phyloP scores from a whole-genome alignment of 2,888 invertebrate genomes.

The Timandra comae region DNA sequence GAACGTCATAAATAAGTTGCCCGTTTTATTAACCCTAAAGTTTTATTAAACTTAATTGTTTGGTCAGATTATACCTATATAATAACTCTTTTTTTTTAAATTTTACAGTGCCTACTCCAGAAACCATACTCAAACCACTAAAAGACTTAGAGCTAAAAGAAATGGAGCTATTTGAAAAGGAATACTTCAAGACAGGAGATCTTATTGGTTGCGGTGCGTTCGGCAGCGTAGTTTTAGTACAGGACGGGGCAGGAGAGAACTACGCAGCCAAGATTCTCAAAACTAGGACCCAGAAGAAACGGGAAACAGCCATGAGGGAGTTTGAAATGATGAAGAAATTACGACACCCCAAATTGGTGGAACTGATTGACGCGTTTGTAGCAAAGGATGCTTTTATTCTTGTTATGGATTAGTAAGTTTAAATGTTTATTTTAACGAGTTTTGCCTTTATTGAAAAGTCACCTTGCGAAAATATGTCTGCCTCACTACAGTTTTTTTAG shows the following conservation, averaged over 20 bases:
- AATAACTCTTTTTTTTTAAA: too few relatives aligned
- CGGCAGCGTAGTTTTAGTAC: constrained; percentile 27
- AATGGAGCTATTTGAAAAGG: constrained; percentile 2
- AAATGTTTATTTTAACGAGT: not conserved
- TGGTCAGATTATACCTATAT: too few relatives aligned
- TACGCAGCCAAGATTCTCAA: constrained; percentile 91
- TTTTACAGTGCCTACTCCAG: constrained; percentile 9
- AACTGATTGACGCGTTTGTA: constrained; percentile 45
- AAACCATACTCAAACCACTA: not conserved
- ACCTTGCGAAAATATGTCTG: too few relatives aligned
- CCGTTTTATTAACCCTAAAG: too few relatives aligned
- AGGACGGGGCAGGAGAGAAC: constrained; percentile 42
- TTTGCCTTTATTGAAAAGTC: too few relatives aligned
- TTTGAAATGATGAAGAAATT: constrained; percentile 91
- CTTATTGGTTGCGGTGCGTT: constrained; percentile 31
- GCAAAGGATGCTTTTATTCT: constrained; percentile 80
- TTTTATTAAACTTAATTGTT: too few relatives aligned
- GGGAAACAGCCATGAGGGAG: constrained; percentile 87
- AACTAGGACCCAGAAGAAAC: constrained; percentile 83
- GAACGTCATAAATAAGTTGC: too few relatives aligned
- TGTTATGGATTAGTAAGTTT: constrained; percentile 92
- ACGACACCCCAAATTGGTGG: constrained; percentile 89
- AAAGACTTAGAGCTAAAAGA: not conserved
- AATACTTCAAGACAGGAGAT: constrained; percentile 10
- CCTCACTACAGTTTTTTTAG: too few relatives aligned